Evolutionary conservation across 2,888 invertebrate genomes (phyloP).

Genomic region (Hermaeophaga mercurialis): DNA sequence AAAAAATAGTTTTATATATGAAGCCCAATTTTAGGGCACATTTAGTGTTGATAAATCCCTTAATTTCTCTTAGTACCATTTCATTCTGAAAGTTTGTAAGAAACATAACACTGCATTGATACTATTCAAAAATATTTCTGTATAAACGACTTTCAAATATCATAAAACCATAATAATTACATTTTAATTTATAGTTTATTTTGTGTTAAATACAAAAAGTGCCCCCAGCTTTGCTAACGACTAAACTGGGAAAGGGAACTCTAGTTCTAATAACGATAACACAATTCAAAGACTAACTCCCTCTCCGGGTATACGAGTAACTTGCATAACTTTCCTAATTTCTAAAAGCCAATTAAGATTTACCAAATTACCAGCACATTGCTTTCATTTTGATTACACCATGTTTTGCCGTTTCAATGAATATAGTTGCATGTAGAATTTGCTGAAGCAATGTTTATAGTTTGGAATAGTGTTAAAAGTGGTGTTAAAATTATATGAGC

Average conservation of each 20-base stretch:
- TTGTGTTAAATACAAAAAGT: background rate
- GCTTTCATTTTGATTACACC: slow-evolving; percentile 41
- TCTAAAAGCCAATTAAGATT: slow-evolving; percentile 46
- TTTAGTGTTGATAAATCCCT: too few relatives aligned
- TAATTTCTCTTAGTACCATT: too few relatives aligned
- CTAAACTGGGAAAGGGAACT: slow-evolving; percentile 17
- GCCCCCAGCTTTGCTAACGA: background rate
- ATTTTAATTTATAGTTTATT: background rate
- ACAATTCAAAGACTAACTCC: slow-evolving; percentile 41
- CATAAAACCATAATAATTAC: too few relatives aligned
- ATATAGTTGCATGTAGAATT: too few relatives aligned
- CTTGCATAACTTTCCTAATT: slow-evolving; percentile 33
- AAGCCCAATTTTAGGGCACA: too few relatives aligned
- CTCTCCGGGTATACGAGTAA: slow-evolving; percentile 31
- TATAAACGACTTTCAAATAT: too few relatives aligned
- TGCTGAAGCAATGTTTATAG: background rate
- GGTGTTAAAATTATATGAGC: too few relatives aligned
- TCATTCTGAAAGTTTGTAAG: too few relatives aligned
- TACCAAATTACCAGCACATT: slow-evolving; percentile 41
- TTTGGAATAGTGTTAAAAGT: too few relatives aligned
- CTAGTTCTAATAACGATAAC: slow-evolving; percentile 41
- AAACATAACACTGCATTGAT: too few relatives aligned
- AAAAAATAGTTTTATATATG: too few relatives aligned
- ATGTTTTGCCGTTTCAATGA: slow-evolving; percentile 32
- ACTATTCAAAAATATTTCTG: too few relatives aligned